phyloP scores from a whole-genome alignment of 2,113 vertebrate genomes.

The Capreolus pygargus region DNA sequence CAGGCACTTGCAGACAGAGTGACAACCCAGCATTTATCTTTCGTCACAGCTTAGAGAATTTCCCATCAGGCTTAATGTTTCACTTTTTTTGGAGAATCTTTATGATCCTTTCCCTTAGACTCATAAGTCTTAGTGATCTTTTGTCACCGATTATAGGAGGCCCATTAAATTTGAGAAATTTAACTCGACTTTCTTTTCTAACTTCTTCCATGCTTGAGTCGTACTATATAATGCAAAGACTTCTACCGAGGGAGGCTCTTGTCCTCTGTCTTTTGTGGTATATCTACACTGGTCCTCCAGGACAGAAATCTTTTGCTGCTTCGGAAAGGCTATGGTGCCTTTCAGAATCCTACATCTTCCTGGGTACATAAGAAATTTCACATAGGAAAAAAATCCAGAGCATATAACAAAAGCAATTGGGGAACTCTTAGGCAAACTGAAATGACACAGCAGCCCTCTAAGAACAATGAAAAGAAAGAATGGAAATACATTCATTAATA shows the following conservation, averaged over 20 bases:
- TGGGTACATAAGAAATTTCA: neutral
- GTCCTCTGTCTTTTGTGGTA: neutral
- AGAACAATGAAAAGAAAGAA: neutral
- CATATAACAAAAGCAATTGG: neutral
- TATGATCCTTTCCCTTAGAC: neutral
- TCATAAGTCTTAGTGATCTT: neutral
- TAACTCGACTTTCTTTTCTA: neutral
- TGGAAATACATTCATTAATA: neutral
- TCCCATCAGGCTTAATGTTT: neutral
- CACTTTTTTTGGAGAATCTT: neutral
- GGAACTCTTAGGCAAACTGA: neutral
- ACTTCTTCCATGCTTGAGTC: neutral
- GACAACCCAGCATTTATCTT: neutral
- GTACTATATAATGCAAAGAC: neutral
- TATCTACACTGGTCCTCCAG: neutral
- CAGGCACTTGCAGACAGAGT: no score
- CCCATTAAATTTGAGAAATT: neutral
- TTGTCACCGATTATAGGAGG: neutral
- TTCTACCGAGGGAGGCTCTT: neutral
- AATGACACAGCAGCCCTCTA: neutral
- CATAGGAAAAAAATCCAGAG: neutral
- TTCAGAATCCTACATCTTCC: neutral
- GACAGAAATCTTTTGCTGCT: neutral
- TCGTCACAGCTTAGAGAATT: neutral
- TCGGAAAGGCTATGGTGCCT: neutral